Evolutionary conservation across 2,797 vertebrate species (phyloP).

Genomic region (Columba guinea): DNA sequence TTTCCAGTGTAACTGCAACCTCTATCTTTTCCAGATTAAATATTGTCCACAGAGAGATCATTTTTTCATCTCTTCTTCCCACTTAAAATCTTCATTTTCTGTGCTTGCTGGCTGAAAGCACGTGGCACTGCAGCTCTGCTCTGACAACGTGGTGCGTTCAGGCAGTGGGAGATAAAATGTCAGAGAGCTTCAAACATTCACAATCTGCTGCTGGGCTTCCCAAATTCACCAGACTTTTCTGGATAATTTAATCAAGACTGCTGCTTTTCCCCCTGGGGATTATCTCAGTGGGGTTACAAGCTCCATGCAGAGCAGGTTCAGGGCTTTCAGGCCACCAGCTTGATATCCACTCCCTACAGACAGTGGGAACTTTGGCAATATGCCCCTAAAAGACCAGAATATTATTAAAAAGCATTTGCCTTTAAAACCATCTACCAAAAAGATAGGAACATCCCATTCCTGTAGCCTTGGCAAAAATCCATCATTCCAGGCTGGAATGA

Average conservation of each 20-base stretch:
- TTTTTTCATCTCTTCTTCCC: background rate
- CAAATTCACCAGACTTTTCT: background rate
- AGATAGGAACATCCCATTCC: rapidly evolving
- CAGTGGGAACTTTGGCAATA: rapidly evolving
- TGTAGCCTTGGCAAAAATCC: background rate
- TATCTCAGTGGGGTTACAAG: rapidly evolving
- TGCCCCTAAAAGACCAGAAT: background rate
- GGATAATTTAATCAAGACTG: background rate
- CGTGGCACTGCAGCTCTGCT: rapidly evolving
- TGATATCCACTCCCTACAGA: background rate
- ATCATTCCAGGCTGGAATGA: background rate
- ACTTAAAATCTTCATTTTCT: background rate
- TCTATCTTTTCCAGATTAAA: background rate
- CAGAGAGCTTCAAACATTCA: background rate
- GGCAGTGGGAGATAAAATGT: background rate
- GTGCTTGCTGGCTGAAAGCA: background rate
- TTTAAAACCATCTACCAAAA: background rate
- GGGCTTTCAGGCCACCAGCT: background rate
- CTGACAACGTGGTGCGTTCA: rapidly evolving
- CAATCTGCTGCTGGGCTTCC: background rate
- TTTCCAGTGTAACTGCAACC: background rate
- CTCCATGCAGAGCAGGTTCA: background rate
- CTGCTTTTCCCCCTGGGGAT: background rate
- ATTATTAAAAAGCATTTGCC: background rate
- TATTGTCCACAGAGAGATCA: background rate